Evolutionary conservation across 2,113 vertebrate genomes (phyloP).

Genomic region (Pteruthius melanotis): DNA sequence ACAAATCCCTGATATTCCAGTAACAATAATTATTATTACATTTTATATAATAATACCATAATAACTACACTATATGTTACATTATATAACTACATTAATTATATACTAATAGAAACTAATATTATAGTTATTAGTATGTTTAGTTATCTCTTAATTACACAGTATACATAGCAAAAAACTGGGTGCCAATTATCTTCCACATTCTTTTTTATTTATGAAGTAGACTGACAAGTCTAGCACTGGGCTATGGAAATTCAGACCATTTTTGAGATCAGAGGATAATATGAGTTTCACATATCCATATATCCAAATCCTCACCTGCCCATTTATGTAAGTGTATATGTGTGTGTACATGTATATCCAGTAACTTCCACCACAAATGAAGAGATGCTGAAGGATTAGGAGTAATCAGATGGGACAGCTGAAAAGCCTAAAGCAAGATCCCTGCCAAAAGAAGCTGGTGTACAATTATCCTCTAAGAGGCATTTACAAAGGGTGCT

Average conservation of each 20-base stretch:
- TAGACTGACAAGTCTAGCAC: background rate
- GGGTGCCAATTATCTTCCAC: background rate
- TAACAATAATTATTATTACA: background rate
- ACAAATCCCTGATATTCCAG: background rate
- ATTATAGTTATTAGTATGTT: background rate
- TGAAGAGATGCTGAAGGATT: background rate
- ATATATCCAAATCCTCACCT: background rate
- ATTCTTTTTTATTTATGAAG: background rate
- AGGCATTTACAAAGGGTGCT: background rate
- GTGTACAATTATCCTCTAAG: background rate
- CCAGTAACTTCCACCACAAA: background rate
- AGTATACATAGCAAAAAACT: background rate
- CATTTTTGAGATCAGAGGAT: background rate
- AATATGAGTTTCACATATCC: background rate
- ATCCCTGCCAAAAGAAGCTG: background rate
- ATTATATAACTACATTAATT: background rate
- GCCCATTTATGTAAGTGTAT: background rate
- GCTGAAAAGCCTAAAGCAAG: background rate
- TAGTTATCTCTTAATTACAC: background rate
- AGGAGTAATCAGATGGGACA: background rate
- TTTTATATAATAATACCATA: background rate
- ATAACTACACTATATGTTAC: background rate
- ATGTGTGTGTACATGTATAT: rapidly evolving
- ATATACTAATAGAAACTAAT: background rate
- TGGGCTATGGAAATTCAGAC: background rate